These are phyloP conservation scores for Strigops habroptila DNA, from an alignment of 2,113 vertebrate species.

Conservation along the genomic window DNA sequence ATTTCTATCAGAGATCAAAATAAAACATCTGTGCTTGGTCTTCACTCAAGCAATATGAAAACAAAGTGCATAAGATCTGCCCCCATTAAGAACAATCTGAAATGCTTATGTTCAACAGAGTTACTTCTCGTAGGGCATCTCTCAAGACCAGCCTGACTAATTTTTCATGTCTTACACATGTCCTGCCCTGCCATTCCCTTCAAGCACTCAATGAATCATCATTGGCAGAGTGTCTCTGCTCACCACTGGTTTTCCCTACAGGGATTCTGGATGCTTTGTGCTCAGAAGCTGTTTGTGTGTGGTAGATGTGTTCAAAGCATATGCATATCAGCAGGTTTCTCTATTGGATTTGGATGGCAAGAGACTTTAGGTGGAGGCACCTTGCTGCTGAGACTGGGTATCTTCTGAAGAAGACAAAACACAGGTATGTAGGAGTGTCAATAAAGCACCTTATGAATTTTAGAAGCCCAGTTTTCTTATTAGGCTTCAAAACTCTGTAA, in stretches of 20 bases:
- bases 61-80: background rate
- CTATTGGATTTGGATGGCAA: background rate
- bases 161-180: background rate
- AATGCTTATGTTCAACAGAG: background rate
- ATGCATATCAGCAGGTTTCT: background rate
- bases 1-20: background rate
- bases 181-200: background rate
- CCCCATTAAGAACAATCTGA: background rate
- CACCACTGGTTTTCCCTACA: background rate
- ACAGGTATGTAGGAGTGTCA: background rate
- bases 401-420: background rate
- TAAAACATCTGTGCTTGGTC: background rate
- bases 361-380: background rate
- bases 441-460: background rate
- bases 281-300: background rate
- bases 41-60: background rate
- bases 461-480: background rate
- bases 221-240: background rate
- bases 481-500: background rate
- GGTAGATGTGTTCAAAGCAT: background rate
- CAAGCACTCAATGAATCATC: slow-evolving; percentile 11
- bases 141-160: background rate
- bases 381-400: background rate
- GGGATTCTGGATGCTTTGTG: background rate
- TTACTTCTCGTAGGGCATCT: background rate